phyloP scores from a whole-genome alignment of 2,797 vertebrate species.

The Anableps anableps region DNA sequence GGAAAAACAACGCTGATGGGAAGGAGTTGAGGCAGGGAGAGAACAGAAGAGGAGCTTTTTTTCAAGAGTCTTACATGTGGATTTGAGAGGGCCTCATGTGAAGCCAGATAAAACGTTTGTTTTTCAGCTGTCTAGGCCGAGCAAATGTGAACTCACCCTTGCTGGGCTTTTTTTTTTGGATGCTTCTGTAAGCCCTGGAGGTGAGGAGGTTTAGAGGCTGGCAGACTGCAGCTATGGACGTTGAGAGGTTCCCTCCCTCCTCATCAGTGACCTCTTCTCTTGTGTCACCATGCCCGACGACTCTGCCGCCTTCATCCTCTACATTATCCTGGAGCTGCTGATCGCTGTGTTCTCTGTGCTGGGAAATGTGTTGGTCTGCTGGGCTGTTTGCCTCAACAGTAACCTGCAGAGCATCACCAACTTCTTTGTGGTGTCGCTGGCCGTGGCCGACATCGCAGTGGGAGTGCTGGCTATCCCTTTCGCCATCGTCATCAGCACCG shows the following conservation, averaged over 20 bases:
- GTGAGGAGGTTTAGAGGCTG: slow-evolving; percentile 36
- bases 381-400: slow-evolving; percentile 94
- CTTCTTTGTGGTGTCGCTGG: slow-evolving; percentile 95
- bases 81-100: slow-evolving; percentile 24
- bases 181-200: slow-evolving; percentile 21
- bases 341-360: slow-evolving; percentile 91
- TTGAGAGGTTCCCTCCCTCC: slow-evolving; percentile 77
- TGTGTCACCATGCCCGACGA: slow-evolving; percentile 83
- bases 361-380: slow-evolving; percentile 96
- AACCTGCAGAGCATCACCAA: slow-evolving; percentile 97
- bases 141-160: slow-evolving; percentile 18
- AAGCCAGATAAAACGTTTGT: slow-evolving; percentile 5
- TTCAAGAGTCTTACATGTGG: slow-evolving; percentile 3
- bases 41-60: slow-evolving; percentile 33
- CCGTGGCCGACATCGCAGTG: slow-evolving; percentile 93
- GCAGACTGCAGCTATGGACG: slow-evolving; percentile 89
- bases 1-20: slow-evolving; percentile 56
- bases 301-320: slow-evolving; percentile 68
- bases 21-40: slow-evolving; percentile 40
- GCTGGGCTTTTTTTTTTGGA: slow-evolving; percentile 13
- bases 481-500: slow-evolving; percentile 92
- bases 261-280: slow-evolving; percentile 50
- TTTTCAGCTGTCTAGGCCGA: slow-evolving; percentile 26
- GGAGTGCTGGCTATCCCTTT: slow-evolving; percentile 95
- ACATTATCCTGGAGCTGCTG: slow-evolving; percentile 91